These are phyloP conservation scores for Limnodromus scolopaceus DNA, from an alignment of 2,797 vertebrate genomes.

Conservation along the genomic window DNA sequence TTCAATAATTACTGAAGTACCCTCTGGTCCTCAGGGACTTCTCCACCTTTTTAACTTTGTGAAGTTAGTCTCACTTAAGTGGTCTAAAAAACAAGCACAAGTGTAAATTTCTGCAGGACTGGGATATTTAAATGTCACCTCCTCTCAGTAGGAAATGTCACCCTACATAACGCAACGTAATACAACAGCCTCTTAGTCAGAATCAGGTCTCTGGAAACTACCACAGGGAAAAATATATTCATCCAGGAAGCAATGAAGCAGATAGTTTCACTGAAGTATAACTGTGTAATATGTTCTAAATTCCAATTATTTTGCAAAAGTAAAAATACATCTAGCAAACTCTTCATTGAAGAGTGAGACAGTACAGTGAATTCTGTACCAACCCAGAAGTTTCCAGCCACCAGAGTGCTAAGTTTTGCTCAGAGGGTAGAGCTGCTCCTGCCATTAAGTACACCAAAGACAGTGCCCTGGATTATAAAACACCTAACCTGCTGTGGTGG, in stretches of 20 bases:
- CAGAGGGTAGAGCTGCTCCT: not conserved
- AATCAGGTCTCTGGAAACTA: conserved; percentile 44
- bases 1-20: conserved; percentile 5
- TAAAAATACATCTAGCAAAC: not conserved
- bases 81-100: not conserved
- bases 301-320: not conserved
- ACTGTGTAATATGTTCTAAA: not conserved
- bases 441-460: not conserved
- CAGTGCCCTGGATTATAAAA: not conserved
- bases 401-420: not conserved
- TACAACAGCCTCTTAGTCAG: conserved; percentile 9
- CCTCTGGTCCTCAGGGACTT: not conserved
- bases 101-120: conserved; percentile 20
- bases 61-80: conserved; percentile 10
- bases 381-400: not conserved
- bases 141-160: conserved; percentile 25
- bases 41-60: not conserved
- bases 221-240: conserved; percentile 17
- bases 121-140: conserved; percentile 23
- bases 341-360: not conserved
- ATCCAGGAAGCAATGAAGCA: conserved; percentile 3
- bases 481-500: not conserved
- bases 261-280: not conserved
- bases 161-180: not conserved
- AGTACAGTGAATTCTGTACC: not conserved